Evolutionary conservation across 2,113 vertebrate genomes (phyloP), one percentile per base, ranked within the genome.

Genomic region (Platycercus adscitus): DNA sequence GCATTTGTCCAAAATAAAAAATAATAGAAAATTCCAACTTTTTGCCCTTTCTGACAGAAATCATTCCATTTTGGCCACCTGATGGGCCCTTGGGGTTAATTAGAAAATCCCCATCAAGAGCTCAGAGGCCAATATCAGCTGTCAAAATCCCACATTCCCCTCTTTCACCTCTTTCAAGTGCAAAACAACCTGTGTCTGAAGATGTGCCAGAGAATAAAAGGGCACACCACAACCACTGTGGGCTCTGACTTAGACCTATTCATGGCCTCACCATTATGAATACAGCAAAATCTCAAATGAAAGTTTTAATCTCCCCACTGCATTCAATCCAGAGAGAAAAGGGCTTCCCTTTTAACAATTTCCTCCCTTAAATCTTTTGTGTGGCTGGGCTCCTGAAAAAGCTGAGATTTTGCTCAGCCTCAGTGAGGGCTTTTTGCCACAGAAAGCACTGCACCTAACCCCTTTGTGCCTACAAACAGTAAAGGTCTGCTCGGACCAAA

Each of bases 301-400:
- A 98, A 98, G 97, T 98, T 98, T 98, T 98, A 98, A 99, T 98
- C 98, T 99, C 98, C 96, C 92, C 97, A 98, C 96, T 96, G 97
- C 98, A 98, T 98, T 98, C 98, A 98, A 94, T 33, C 93, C 96
- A 96, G 95, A 98, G 97, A 98, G 98, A 98, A 98, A 98, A 97
- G 97, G 96, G 98, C 97, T 98, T 99, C 98, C 98, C 98, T 98
- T 99, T 98, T 98, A 98, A 98, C 98, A 98, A 98, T 98, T 98
- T 98, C 87, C 97, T 97, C 98, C 98, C 98, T 98, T 98, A 98
- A 98, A 97, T 92, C 98, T 96, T 99, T 99, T 99, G 98, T 99
- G 97, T 44, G 78, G 76, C 95, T 77, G 43, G 91, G 97, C 97
- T 98, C 96, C 98, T 98, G 97, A 96, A 98, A 98, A 98, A 97